These are phyloP conservation scores for Protaetia brevitarsis DNA, from an alignment of 1,140 invertebrate species.

Conservation along the genomic window DNA sequence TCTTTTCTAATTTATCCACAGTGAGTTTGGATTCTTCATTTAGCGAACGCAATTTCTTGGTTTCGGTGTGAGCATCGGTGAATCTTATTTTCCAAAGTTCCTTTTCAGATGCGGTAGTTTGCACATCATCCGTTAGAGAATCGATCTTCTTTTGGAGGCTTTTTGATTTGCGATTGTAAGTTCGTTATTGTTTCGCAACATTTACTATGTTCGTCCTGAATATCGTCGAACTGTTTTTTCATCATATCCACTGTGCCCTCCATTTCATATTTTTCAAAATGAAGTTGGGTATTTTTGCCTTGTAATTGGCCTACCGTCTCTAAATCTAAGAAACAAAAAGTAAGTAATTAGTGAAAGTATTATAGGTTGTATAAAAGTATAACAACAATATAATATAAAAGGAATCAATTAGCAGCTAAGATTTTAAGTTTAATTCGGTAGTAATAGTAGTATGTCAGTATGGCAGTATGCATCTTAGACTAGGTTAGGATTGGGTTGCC, in stretches of 20 bases:
- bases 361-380: too few species aligned
- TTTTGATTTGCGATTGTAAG: neutral
- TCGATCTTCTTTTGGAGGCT: neutral
- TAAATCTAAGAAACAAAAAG: neutral
- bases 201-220: neutral
- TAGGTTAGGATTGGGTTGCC: too few species aligned
- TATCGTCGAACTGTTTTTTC: neutral
- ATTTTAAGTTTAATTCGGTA: too few species aligned
- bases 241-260: neutral
- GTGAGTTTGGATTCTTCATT: neutral
- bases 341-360: too few species aligned
- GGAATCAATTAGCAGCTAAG: too few species aligned
- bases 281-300: neutral
- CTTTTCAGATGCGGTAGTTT: neutral
- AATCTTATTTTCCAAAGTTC: constrained; percentile 18
- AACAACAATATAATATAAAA: too few species aligned
- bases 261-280: neutral
- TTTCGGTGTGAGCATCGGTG: neutral
- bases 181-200: neutral
- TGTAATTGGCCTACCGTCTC: neutral
- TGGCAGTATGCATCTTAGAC: too few species aligned
- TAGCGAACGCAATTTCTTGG: neutral
- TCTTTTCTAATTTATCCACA: neutral
- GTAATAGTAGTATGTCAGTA: too few species aligned
- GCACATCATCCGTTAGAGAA: neutral